Conservation (phyloP, 2,113 vertebrate species). For the Poeciliopsis prolifica region DNA sequence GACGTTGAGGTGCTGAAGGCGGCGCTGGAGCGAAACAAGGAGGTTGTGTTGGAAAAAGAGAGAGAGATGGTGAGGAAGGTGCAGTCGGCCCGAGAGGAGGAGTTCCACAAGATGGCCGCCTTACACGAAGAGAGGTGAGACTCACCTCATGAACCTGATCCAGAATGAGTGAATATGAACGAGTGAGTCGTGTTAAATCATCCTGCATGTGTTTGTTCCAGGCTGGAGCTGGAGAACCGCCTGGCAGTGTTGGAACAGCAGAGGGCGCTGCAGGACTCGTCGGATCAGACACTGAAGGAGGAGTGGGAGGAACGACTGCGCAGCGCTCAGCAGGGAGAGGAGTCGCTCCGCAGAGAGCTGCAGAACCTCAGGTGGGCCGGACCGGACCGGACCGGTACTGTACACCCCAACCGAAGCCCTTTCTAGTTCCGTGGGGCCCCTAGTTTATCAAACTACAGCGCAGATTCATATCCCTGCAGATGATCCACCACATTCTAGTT, state of each 20-base stretch:
- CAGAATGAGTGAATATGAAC: not conserved
- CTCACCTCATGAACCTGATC: not conserved
- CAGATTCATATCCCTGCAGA: no score
- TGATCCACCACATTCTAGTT: no score
- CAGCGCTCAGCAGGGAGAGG: slow-evolving; percentile 82
- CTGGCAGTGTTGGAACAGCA: slow-evolving; percentile 87
- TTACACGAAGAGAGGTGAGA: slow-evolving; percentile 92
- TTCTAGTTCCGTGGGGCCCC: no score
- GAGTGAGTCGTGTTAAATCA: not conserved
- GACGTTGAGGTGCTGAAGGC: slow-evolving; percentile 87
- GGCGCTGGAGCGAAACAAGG: slow-evolving; percentile 83
- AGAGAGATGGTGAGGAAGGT: slow-evolving; percentile 89
- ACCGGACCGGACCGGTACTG: no score
- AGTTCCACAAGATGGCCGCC: slow-evolving; percentile 82
- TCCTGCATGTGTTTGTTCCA: slow-evolving; percentile 43
- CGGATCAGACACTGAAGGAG: slow-evolving; percentile 82
- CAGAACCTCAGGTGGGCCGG: slow-evolving; percentile 83
- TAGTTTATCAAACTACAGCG: no score
- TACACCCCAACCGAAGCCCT: no score
- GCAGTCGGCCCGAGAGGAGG: slow-evolving; percentile 88
- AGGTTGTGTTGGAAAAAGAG: slow-evolving; percentile 88
- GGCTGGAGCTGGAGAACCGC: slow-evolving; percentile 88
- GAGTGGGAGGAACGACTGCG: slow-evolving; percentile 86
- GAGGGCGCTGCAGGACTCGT: slow-evolving; percentile 82
- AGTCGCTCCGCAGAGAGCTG: slow-evolving; percentile 84